Evolutionary conservation across 2,113 vertebrate genomes (phyloP).

Genomic region (Erinaceus europaeus): DNA sequence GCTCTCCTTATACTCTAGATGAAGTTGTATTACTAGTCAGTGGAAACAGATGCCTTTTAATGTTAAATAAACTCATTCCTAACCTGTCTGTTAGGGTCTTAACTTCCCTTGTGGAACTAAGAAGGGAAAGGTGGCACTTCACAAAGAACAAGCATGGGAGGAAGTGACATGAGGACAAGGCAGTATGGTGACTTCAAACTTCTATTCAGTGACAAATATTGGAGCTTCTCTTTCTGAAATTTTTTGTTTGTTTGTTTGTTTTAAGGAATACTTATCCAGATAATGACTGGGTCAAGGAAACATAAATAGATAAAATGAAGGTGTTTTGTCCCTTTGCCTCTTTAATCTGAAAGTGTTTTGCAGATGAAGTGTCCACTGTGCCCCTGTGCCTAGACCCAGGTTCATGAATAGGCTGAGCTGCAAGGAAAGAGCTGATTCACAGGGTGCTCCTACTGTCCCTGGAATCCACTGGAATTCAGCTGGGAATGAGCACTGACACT

Average conservation of each 20-base stretch:
- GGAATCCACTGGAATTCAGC: background rate
- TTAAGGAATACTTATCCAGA: background rate
- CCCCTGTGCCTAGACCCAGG: accelerated
- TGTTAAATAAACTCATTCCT: background rate
- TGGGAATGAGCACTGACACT: background rate
- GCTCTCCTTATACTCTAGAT: background rate
- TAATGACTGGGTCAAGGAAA: background rate
- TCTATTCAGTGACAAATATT: background rate
- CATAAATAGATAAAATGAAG: background rate
- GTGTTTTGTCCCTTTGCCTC: background rate
- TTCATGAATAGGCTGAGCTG: background rate
- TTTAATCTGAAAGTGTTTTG: background rate
- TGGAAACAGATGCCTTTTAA: background rate
- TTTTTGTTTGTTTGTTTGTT: no score
- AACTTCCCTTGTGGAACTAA: background rate
- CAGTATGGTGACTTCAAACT: background rate
- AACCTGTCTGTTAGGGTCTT: background rate
- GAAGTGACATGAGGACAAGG: background rate
- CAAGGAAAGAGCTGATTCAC: background rate
- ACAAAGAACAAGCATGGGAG: accelerated
- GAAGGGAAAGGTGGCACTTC: background rate
- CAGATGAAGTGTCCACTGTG: background rate
- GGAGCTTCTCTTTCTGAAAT: background rate
- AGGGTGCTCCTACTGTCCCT: background rate
- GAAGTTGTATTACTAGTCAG: background rate